Evolutionary conservation across 2,797 vertebrate genomes (phyloP).

Genomic region (Pygocentrus nattereri): DNA sequence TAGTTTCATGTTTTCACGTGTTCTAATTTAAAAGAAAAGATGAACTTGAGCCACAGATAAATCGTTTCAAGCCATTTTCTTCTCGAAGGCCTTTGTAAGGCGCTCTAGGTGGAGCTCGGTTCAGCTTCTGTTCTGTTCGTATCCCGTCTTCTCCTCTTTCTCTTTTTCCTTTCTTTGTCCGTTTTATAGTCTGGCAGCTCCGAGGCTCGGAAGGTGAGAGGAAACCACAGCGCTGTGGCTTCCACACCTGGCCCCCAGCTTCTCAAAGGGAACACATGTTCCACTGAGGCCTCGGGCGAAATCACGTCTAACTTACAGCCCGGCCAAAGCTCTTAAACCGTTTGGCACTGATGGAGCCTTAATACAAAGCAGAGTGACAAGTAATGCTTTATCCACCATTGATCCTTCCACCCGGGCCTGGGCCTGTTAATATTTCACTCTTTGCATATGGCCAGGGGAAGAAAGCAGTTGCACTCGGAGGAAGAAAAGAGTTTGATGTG

Average conservation of each 20-base stretch:
- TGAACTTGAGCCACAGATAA: not conserved
- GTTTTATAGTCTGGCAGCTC: constrained; percentile 50
- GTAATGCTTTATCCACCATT: constrained; percentile 69
- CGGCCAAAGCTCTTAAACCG: constrained; percentile 72
- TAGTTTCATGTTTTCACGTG: too few relatives aligned
- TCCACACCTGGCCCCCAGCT: constrained; percentile 74
- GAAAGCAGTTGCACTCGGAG: constrained; percentile 43
- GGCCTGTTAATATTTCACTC: constrained; percentile 69
- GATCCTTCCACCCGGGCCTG: constrained; percentile 60
- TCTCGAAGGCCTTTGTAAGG: not conserved
- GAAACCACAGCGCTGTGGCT: constrained; percentile 65
- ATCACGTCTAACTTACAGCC: constrained; percentile 68
- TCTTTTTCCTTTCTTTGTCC: constrained; percentile 42
- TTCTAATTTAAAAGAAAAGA: too few relatives aligned
- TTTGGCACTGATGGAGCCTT: constrained; percentile 70
- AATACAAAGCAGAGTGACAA: constrained; percentile 76
- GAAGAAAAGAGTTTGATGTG: constrained; percentile 38
- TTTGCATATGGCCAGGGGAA: constrained; percentile 68
- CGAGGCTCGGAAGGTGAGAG: constrained; percentile 59
- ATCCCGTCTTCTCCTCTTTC: constrained; percentile 6
- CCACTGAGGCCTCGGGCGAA: constrained; percentile 71
- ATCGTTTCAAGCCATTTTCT: not conserved
- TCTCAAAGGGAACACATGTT: constrained; percentile 69
- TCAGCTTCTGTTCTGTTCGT: constrained; percentile 21
- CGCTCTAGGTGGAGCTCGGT: not conserved